These are phyloP conservation scores for Halichoeres trimaculatus DNA, from an alignment of 2,113 vertebrate species.

Conservation along the genomic window DNA sequence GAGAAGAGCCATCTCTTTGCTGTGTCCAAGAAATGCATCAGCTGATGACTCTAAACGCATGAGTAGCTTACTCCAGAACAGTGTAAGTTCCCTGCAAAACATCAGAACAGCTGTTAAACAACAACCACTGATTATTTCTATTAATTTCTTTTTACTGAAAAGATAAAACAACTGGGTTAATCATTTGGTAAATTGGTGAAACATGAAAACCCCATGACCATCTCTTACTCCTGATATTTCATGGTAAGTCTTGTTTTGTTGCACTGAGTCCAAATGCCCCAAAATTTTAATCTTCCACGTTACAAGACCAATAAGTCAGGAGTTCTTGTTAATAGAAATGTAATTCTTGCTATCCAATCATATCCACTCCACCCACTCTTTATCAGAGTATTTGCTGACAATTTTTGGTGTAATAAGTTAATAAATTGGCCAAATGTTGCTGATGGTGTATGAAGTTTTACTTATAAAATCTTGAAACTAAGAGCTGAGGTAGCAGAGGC, in stretches of 20 bases:
- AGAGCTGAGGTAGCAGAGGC: too few relatives aligned
- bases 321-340: not conserved
- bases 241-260: not conserved
- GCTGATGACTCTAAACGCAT: constrained; percentile 94
- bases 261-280: too few relatives aligned
- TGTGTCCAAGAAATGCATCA: constrained; percentile 93
- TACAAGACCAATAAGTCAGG: not conserved
- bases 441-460: too few relatives aligned
- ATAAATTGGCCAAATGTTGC: too few relatives aligned
- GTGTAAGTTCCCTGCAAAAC: constrained; percentile 93
- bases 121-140: not conserved
- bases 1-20: constrained; percentile 94
- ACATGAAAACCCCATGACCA: not conserved
- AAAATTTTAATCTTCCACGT: not conserved
- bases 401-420: too few relatives aligned
- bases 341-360: too few relatives aligned
- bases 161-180: too few relatives aligned
- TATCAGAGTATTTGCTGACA: too few relatives aligned
- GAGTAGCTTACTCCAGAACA: constrained; percentile 99
- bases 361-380: too few relatives aligned
- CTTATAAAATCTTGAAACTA: too few relatives aligned
- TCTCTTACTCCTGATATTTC: not conserved
- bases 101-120: constrained; percentile 25
- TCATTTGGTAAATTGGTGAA: too few relatives aligned
- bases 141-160: not conserved